Evolutionary conservation across 2,888 invertebrate species (phyloP), one percentile per base, ranked within the genome.

Genomic region (Heliconius cydno): DNA sequence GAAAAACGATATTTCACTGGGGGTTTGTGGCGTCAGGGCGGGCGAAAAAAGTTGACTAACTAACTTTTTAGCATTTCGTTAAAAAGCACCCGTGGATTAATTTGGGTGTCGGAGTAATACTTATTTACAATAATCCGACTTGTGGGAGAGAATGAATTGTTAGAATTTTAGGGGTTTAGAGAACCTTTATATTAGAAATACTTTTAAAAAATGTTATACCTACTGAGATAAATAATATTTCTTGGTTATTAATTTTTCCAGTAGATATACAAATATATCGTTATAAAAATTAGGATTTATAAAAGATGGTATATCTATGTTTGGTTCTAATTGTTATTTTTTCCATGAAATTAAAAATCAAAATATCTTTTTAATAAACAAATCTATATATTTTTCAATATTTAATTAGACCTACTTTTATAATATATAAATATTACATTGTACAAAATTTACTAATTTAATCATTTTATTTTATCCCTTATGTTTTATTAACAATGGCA

Each of bases 81-180:
- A 92, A 92, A 94, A 93, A 93, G 89, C 86, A 85, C 83, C 70
- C 87, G 87, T 84, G 92, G 91, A 93, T 94, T 94, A 95, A 94
- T 94, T 90, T 87, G 89, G 91, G 90, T 89, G 92, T 90, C 88
- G 90, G 86, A 87, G 90, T 91, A 90, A 94, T 92, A 92, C 94
- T 94, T 94, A 95, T 95, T 95, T 94, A 95, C 93, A 94, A 94
- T 94, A 93, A 94, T 93, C 94, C 91, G 89, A 91, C 90, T 92
- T 94, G 92, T 89, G 93, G 92, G 90, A 85, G 89, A 79, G 84
- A 89, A 86, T 88, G 92, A 92, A 92, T 93, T 93, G 92, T 92
- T 91, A 86, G 90, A 92, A 92, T 93, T n/a, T n/a, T n/a, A n/a
- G n/a, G n/a, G 91, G 79, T 86, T 90, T 84, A 41, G 75, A 41